Evolutionary conservation across 2,888 invertebrate genomes (phyloP).

Genomic region (Drosophila niveifrons): DNA sequence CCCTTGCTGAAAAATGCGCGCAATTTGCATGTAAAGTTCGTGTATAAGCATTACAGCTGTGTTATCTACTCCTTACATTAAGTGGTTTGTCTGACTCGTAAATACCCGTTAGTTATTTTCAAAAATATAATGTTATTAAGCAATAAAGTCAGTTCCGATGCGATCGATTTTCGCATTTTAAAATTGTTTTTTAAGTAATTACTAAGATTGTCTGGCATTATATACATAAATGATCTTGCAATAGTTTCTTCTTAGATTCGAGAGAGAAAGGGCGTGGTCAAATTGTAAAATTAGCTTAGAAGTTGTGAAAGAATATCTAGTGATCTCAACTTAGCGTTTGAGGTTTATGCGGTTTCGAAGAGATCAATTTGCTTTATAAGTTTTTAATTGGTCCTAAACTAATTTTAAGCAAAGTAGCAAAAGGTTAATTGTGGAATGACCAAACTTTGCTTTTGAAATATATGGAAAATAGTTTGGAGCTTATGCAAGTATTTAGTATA

Average conservation of each 20-base stretch:
- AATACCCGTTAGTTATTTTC: background rate
- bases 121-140: too few species aligned
- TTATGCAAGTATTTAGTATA: background rate
- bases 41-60: background rate
- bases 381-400: too few species aligned
- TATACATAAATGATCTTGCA: too few species aligned
- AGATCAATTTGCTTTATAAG: too few species aligned
- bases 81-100: background rate
- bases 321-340: background rate
- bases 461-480: background rate
- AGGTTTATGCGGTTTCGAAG: too few species aligned
- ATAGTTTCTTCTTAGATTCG: background rate
- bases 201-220: too few species aligned
- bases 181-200: too few species aligned
- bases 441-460: background rate
- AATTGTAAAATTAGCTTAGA: background rate
- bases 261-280: background rate
- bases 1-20: slow-evolving; percentile 7
- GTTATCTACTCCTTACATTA: background rate
- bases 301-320: background rate
- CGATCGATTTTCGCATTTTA: too few species aligned
- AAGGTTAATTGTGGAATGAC: slow-evolving; percentile 5
- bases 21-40: background rate
- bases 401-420: background rate
- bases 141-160: too few species aligned